phyloP scores from a whole-genome alignment of 2,113 vertebrate species.

The Siniperca knerii region DNA sequence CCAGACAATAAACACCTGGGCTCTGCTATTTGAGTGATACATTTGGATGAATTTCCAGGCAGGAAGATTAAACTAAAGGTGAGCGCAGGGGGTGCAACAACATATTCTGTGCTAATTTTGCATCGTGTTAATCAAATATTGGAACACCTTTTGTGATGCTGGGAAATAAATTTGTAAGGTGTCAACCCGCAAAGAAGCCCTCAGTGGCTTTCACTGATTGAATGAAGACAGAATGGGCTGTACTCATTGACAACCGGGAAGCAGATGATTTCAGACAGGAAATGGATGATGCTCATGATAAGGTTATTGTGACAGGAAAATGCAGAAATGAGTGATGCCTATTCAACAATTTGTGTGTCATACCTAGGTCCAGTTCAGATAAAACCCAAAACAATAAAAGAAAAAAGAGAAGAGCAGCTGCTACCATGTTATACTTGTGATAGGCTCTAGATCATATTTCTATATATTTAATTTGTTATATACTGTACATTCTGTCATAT shows the following conservation, averaged over 20 bases:
- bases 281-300: slow-evolving; percentile 13
- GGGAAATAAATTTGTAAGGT: not conserved
- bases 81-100: not conserved
- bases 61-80: slow-evolving; percentile 24
- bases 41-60: slow-evolving; percentile 8
- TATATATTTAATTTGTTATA: slow-evolving; percentile 44
- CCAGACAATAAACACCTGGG: slow-evolving; percentile 39
- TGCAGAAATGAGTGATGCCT: not conserved
- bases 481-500: slow-evolving; percentile 71
- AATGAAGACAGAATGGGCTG: slow-evolving; percentile 11
- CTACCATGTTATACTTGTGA: slow-evolving; percentile 56
- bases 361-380: not conserved
- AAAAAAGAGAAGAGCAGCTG: slow-evolving; percentile 52
- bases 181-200: not conserved
- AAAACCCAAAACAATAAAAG: slow-evolving; percentile 14
- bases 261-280: slow-evolving; percentile 12
- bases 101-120: slow-evolving; percentile 6
- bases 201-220: slow-evolving; percentile 1
- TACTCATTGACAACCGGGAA: slow-evolving; percentile 25
- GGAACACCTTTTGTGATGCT: not conserved
- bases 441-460: slow-evolving; percentile 38
- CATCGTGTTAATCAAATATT: slow-evolving; percentile 9
- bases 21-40: slow-evolving; percentile 9
- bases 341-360: slow-evolving; percentile 26
- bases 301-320: slow-evolving; percentile 16